A percentile compares a stretch with the other conserved stretches of the same genome.
Conservation (phyloP, 2,113 vertebrate species). For the Acrocephalus kingi region DNA sequence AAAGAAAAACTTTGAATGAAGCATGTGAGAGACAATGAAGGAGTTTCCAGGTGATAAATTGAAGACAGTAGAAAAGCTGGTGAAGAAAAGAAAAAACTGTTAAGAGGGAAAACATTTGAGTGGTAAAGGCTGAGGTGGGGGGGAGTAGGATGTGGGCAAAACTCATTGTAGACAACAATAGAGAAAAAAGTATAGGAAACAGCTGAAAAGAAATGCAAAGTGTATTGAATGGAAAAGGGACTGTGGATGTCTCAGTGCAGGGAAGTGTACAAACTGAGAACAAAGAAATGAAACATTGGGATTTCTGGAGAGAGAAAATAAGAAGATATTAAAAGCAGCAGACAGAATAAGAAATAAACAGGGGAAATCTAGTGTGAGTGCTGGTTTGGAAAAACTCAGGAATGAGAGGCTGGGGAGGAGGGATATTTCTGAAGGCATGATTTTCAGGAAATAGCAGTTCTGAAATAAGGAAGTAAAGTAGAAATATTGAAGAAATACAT, state of each 20-base stretch:
- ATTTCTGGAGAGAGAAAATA: neutral
- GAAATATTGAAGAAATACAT: constrained; percentile 1
- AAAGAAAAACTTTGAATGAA: neutral
- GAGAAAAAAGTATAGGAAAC: neutral
- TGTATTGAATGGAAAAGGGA: neutral
- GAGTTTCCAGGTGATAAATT: neutral
- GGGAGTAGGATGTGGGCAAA: neutral
- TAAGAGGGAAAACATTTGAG: neutral
- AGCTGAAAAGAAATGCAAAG: neutral
- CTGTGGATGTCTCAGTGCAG: neutral
- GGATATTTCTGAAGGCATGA: neutral
- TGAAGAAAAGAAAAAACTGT: neutral
- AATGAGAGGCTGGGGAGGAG: neutral
- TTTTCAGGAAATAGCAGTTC: neutral
- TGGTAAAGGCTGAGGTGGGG: neutral
- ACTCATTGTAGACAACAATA: neutral
- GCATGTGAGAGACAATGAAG: neutral
- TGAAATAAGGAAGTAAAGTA: neutral
- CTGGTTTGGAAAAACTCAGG: neutral
- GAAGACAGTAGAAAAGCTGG: neutral
- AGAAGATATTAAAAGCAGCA: neutral
- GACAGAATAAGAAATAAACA: neutral
- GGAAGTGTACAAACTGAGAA: neutral
- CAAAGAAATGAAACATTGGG: neutral
- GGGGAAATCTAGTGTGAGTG: neutral